A percentile compares a stretch with the other conserved stretches of the same genome.
Conservation (phyloP, 2,113 vertebrate species). For the Psilopogon haemacephalus region DNA sequence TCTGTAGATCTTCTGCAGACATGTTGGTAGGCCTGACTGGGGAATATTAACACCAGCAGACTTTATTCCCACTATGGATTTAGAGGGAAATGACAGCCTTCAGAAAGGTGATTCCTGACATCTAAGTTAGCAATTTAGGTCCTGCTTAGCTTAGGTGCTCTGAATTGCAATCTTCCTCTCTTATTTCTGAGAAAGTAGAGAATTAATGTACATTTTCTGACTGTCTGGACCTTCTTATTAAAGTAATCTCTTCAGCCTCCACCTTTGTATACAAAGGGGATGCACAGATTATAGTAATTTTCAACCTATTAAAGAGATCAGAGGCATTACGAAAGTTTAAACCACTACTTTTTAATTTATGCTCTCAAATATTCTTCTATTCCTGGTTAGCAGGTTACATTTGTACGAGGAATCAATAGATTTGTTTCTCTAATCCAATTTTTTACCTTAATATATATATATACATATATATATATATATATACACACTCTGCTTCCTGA, state of each 20-base stretch:
- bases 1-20: background rate
- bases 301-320: background rate
- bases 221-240: background rate
- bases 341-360: background rate
- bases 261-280: background rate
- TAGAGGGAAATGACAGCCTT: background rate
- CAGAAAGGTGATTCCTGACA: background rate
- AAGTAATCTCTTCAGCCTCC: background rate
- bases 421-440: background rate
- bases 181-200: background rate
- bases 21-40: background rate
- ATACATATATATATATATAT: too few species aligned
- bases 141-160: background rate
- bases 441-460: background rate
- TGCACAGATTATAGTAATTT: background rate
- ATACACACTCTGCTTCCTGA: background rate
- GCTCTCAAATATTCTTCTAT: background rate
- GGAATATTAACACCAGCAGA: background rate
- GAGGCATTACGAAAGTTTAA: background rate
- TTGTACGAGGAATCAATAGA: background rate
- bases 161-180: accelerated
- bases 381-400: background rate
- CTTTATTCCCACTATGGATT: background rate
- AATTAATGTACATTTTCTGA: background rate
- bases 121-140: background rate